Base-by-base conservation (phyloP, 2,888 invertebrate species). In the Noctua fimbriata region DNA sequence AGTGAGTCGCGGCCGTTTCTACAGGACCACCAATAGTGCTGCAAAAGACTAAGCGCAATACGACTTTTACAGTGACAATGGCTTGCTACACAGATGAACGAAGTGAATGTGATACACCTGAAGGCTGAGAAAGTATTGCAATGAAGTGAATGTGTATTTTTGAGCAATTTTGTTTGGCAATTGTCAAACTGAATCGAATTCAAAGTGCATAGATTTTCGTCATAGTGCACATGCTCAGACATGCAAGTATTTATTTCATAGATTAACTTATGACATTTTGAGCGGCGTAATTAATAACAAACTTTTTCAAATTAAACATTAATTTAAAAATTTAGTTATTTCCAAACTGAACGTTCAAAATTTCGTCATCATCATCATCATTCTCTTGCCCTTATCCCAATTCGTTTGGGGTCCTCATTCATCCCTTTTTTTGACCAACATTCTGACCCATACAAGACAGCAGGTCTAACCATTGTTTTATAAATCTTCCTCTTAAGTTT, bases 71-170 rank as follows among this genome's bases (percentile, higher is more conserved):
- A 79, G 4, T 9, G 6, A 1, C 55, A 28, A 79, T 67, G 16
- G 10, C 21, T n/a, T n/a, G 12, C 18, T 24, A 14, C 9, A 55
- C 16, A 55, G 52, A n/a, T 32, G 24, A 24, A 77, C 1, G 5
- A 77, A 52, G 65, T 32, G n/a, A 2, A 47, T n/a, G 52, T 12
- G 10, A 32, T 55, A 28, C 49, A n/a, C 32, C 18, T 36, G 18
- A 67, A 36, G 55, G 55, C 79, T 78, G 28, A 2, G 36, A 60
- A 67, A 47, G 41, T 47, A 58, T 36, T 36, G 67, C 36, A 47
- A 36, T 24, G 16, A 18, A 78, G n/a, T 47, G 18, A 66, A 36
- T 66, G n/a, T 47, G 21, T 1, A 9, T 5, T 28, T 44, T 41
- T 41, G 1, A 24, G 18, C 18, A 55, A 41, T 28, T 52, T 28